Base-by-base conservation (phyloP, 2,113 vertebrate genomes). In the Megalops atlanticus region DNA sequence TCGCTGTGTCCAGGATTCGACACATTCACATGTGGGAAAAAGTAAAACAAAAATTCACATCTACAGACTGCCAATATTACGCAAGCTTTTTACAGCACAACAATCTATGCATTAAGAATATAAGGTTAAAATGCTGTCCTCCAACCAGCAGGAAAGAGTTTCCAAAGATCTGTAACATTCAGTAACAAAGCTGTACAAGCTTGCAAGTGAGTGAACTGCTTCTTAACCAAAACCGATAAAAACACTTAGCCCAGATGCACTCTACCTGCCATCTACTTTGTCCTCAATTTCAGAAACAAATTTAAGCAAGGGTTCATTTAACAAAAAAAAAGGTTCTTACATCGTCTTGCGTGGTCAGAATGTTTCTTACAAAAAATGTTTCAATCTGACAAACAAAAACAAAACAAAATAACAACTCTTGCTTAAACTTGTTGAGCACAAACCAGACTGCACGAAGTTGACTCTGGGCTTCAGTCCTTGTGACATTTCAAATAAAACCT, bases 21-120 rank as follows among this genome's bases (percentile, higher is more conserved):
- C 31, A 64, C 31, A 5, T 10, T 64, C 58, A 10, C 11, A 31
- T 10, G n/a, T n/a, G n/a, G n/a, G n/a, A n/a, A 64, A 64, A 64
- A 21, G n/a, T 64, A 64, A 18, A 52, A 77, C 72, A 35, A 18
- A 45, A 31, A 8, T 0, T 77, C 12, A 45, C 18, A 49, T 40
- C 45, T 10, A 31, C 18, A 54, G 54, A 11, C 31, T 54, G 15
- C 49, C 35, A 18, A 40, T 73, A 73, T 73, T 74, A 31, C n/a
- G 45, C n/a, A 39, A 70, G 68, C 78, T 79, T n/a, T n/a, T 40
- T 36, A 70, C 33, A 47, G 43, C 41, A 79, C 33, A 49, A 71
- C 10, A 41, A 54, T 33, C 76, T 38, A 16, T 35, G 3, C 27
- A 12, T 58, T 24, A 33, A 77, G 52, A 77, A 31, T 33, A 40